These are phyloP conservation scores for Azorinus chamasolen DNA, from an alignment of 2,888 invertebrate species.

Conservation along the genomic window DNA sequence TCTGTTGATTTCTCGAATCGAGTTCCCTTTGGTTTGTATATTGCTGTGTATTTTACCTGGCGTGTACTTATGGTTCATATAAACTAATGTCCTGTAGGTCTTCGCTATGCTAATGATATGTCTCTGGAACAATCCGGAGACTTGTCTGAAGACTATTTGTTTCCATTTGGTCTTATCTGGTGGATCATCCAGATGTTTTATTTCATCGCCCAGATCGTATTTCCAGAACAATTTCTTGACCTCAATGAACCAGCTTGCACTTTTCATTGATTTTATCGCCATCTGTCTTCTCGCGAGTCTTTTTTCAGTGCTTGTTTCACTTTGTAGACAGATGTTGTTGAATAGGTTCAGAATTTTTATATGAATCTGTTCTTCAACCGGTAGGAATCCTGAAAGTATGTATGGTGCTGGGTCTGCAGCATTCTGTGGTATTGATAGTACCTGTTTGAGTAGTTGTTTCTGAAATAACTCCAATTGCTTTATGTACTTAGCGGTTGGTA, in stretches of 20 bases:
- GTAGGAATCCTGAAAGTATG: slow-evolving; percentile 18
- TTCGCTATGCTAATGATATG: too few species aligned
- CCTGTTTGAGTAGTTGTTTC: slow-evolving; percentile 14
- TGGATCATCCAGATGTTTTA: slow-evolving; percentile 2
- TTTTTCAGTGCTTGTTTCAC: slow-evolving; percentile 8
- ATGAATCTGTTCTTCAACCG: slow-evolving; percentile 26
- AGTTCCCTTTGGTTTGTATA: too few species aligned
- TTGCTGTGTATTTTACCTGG: too few species aligned
- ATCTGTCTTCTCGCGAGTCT: slow-evolving; percentile 13
- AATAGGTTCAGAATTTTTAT: slow-evolving; percentile 17
- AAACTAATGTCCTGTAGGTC: too few species aligned
- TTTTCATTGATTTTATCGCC: slow-evolving; percentile 11
- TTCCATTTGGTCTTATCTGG: slow-evolving; percentile 14
- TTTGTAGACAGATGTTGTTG: slow-evolving; percentile 14
- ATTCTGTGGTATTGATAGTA: slow-evolving; percentile 22
- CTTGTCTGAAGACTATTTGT: not conserved
- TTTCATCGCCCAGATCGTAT: slow-evolving; percentile 13
- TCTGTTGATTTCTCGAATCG: not conserved
- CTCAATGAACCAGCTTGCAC: slow-evolving; percentile 28
- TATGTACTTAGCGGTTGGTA: slow-evolving; percentile 9
- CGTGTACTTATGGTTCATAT: too few species aligned
- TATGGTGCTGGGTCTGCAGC: slow-evolving; percentile 25
- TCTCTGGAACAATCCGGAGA: too few species aligned
- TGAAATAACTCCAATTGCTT: slow-evolving; percentile 14
- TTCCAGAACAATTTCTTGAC: slow-evolving; percentile 12